A percentile compares a stretch with the other conserved stretches of the same genome.
These are phyloP conservation scores for Hyposoter dolosus DNA, from an alignment of 2,888 invertebrate genomes.

Conservation along the genomic window DNA sequence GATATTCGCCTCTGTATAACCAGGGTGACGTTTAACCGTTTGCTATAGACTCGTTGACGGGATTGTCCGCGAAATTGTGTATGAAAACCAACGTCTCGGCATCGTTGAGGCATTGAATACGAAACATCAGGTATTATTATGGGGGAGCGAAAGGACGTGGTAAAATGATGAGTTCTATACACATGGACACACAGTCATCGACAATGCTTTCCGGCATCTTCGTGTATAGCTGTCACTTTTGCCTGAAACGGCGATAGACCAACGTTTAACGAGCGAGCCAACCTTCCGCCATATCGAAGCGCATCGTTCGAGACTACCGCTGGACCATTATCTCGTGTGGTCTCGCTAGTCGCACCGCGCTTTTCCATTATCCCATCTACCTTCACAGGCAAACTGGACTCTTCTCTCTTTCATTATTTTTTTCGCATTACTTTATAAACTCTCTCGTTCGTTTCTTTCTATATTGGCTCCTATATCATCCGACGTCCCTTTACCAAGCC, in stretches of 20 bases:
- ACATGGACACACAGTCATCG: background rate
- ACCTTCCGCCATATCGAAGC: background rate
- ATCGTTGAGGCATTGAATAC: background rate
- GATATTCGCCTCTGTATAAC: background rate
- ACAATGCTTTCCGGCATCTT: conserved; percentile 22
- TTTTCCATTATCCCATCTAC: conserved; percentile 5
- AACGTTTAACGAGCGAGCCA: conserved; percentile 37
- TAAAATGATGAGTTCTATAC: background rate
- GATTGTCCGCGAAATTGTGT: background rate
- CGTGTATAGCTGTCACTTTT: conserved; percentile 1
- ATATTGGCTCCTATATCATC: background rate
- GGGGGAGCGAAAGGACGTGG: conserved; percentile 1
- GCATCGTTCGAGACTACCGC: conserved; percentile 5
- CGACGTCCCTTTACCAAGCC: background rate
- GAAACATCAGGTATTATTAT: conserved; percentile 9
- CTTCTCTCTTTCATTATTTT: background rate
- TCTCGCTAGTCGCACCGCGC: background rate
- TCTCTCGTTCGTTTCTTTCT: background rate
- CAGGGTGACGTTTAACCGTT: conserved; percentile 6
- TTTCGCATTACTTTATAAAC: background rate
- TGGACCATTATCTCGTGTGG: conserved; percentile 45
- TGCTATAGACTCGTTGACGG: conserved; percentile 9
- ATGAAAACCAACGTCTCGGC: background rate
- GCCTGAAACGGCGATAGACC: conserved; percentile 21
- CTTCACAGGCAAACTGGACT: background rate